A percentile compares a stretch with the other conserved stretches of the same genome.
Conservation (phyloP, 2,888 invertebrate species). For the Seladonia tumulorum region DNA sequence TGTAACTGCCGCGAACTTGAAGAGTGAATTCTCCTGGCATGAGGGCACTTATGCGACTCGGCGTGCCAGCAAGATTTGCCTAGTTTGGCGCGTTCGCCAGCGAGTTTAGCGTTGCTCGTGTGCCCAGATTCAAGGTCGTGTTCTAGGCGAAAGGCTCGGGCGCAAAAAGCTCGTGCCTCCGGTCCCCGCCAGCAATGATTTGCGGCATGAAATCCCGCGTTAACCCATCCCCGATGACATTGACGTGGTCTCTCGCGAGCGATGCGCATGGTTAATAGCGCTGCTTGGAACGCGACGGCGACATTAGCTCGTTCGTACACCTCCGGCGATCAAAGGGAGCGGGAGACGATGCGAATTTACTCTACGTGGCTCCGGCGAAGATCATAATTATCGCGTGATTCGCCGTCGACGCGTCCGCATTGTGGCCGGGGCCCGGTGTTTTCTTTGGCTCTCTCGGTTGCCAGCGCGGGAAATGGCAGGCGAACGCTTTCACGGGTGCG, state of each 20-base stretch:
- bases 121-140: neutral
- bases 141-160: neutral
- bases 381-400: constrained; percentile 48
- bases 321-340: constrained; percentile 17
- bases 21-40: too few species aligned
- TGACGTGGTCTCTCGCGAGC: constrained; percentile 12
- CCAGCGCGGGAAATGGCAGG: constrained; percentile 11
- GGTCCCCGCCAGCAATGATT: constrained; percentile 15
- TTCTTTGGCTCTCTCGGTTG: constrained; percentile 39
- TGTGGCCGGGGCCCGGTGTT: constrained; percentile 13
- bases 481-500: constrained; percentile 43
- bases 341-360: constrained; percentile 22
- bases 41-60: neutral
- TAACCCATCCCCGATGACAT: constrained; percentile 17
- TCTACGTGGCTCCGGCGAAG: neutral
- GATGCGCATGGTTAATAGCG: constrained; percentile 12
- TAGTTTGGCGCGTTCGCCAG: neutral
- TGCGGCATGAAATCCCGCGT: constrained; percentile 26
- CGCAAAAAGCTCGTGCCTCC: neutral
- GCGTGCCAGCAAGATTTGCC: neutral
- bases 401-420: constrained; percentile 31
- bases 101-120: neutral
- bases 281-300: constrained; percentile 11
- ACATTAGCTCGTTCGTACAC: constrained; percentile 17
- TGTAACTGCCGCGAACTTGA: neutral